These are phyloP conservation scores for Charadrius vociferus DNA, from an alignment of 2,113 vertebrate species.

Conservation along the genomic window DNA sequence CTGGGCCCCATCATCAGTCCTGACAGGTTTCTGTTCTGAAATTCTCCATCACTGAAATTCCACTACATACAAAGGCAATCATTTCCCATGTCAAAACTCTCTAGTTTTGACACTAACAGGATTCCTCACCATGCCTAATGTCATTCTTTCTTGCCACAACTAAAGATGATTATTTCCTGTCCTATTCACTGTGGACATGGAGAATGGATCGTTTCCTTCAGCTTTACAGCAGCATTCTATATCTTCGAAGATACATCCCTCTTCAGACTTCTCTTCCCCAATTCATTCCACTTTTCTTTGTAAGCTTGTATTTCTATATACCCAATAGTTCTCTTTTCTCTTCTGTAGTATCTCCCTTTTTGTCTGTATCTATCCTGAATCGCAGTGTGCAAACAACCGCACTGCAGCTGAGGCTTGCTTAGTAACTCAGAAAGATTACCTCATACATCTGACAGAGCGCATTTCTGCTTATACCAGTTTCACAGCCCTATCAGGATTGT, in stretches of 20 bases:
- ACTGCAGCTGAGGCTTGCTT: background rate
- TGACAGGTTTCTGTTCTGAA: background rate
- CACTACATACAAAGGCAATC: background rate
- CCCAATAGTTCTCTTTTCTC: background rate
- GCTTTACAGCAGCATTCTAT: background rate
- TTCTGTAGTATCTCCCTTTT: background rate
- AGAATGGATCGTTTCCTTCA: background rate
- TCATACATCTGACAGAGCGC: background rate
- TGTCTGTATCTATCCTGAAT: background rate
- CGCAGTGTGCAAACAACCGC: background rate
- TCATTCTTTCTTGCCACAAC: background rate
- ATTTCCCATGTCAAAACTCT: background rate
- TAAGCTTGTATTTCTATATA: background rate
- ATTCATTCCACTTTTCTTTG: background rate
- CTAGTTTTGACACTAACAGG: background rate
- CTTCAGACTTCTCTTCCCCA: background rate
- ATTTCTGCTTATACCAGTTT: background rate
- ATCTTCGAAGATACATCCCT: background rate
- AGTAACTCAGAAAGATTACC: background rate
- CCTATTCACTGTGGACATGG: background rate
- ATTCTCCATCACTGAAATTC: background rate
- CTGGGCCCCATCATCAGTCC: background rate
- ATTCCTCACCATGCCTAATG: background rate
- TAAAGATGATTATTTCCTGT: background rate
- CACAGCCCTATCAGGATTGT: background rate